A percentile compares a stretch with the other conserved stretches of the same genome.
phyloP scores from a whole-genome alignment of 2,797 vertebrate genomes.

The Picus viridis region DNA sequence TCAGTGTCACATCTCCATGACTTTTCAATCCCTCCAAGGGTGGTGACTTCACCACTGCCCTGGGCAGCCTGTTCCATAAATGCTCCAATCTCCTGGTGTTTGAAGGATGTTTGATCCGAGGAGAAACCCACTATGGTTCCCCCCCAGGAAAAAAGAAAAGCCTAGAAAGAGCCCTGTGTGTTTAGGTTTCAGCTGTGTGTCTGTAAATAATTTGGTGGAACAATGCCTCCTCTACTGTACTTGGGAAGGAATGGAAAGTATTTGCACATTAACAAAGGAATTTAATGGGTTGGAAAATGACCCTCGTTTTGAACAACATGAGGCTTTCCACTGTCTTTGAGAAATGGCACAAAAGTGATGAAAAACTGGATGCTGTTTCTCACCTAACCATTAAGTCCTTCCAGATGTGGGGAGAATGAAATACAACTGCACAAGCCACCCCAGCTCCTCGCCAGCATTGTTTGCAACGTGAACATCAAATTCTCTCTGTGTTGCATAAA shows the following conservation, averaged over 20 bases:
- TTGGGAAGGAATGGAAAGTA: conserved; percentile 4
- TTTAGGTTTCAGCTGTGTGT: neutral
- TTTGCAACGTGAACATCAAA: neutral
- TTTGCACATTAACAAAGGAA: conserved; percentile 48
- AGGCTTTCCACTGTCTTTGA: neutral
- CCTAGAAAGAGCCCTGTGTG: neutral
- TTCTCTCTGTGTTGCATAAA: neutral
- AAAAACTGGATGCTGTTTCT: neutral
- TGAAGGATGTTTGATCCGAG: neutral
- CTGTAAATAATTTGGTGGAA: conserved; percentile 14
- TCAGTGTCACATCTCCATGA: no score
- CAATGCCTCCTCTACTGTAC: neutral
- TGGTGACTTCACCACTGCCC: no score
- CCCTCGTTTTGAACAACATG: neutral
- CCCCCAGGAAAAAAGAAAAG: neutral
- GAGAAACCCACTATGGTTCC: neutral
- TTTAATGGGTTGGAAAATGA: conserved; percentile 24
- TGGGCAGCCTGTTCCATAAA: neutral
- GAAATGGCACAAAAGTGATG: neutral
- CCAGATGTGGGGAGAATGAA: conserved; percentile 1
- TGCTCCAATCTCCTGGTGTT: neutral
- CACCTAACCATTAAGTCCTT: conserved; percentile 28
- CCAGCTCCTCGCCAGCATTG: neutral
- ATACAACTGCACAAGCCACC: neutral
- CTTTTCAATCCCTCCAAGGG: no score